Base-by-base conservation (phyloP, 2,797 vertebrate species). In the Pyrocephalus nanus region DNA sequence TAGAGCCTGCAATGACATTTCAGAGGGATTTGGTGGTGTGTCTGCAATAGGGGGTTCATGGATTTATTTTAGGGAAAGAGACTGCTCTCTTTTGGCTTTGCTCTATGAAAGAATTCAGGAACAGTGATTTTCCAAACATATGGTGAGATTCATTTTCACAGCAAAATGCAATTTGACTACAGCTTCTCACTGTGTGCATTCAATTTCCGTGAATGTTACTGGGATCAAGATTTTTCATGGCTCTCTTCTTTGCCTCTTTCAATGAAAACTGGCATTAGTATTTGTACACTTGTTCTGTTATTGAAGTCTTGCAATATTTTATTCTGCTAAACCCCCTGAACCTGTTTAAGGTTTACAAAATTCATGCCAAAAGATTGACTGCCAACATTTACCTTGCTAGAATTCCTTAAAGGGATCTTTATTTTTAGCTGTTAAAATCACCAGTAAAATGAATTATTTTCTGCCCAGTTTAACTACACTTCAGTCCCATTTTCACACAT, bases 21-120 rank as follows among this genome's bases (percentile, higher is more conserved):
- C 16, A 26, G 62, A 14, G 12, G 54, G 53, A 38, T 61, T 61
- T 54, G 34, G 23, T 55, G 73, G 23, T n/a, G 8, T 54, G 51
- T 42, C 45, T 77, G 36, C 51, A 80, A 75, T 8, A n/a, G 4
- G 2, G 32, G 9, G 3, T 2, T 17, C 27, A 25, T 50, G 67
- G 40, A 32, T 70, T 93, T 87, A 89, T 95, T 86, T 93, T 77
- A 55, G 83, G 79, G 57, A 76, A 79, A 78, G n/a, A 38, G 25
- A 45, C 12, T 62, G 42, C 71, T 73, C 12, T 8, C 45, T 85
- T 88, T 87, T 77, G 54, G 70, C 64, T 76, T 91, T 51, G 34
- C 36, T 76, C 25, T 88, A 26, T 62, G 70, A 71, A 87, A 88
- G 64, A 55, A 92, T 73, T 84, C 40, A 53, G 66, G 27, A 90